Evolutionary conservation across 2,113 vertebrate species (phyloP).

Genomic region (Orthonyx spaldingii): DNA sequence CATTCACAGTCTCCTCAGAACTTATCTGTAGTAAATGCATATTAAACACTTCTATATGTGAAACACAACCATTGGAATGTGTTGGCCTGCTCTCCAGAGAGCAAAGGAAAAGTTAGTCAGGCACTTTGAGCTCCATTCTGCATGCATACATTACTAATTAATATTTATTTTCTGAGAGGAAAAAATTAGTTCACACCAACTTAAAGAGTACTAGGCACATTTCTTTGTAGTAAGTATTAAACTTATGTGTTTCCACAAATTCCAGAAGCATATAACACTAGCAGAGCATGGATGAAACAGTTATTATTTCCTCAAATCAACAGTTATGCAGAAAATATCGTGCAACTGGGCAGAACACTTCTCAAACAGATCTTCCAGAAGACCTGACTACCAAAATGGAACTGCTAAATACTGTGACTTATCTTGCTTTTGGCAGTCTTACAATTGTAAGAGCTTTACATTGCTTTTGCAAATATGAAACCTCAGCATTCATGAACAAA

Average conservation of each 20-base stretch:
- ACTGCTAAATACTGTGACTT: background rate
- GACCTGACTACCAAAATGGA: background rate
- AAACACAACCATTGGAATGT: background rate
- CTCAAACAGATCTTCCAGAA: background rate
- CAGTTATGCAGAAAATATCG: background rate
- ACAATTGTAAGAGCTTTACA: background rate
- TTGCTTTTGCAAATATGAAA: background rate
- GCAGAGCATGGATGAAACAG: background rate
- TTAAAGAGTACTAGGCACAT: background rate
- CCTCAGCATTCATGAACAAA: background rate
- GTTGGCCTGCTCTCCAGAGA: background rate
- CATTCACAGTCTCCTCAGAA: background rate
- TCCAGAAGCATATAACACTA: background rate
- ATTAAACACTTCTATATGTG: background rate
- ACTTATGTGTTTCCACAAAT: background rate
- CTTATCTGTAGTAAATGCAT: background rate
- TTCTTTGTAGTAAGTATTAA: background rate
- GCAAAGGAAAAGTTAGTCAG: background rate
- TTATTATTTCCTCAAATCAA: background rate
- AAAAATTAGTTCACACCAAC: background rate
- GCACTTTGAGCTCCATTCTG: background rate
- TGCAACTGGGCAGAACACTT: background rate
- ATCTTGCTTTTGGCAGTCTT: background rate
- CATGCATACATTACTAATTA: background rate
- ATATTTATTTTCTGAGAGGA: background rate